These are phyloP conservation scores for Dermatemys mawii DNA, from an alignment of 2,113 vertebrate genomes.

Conservation along the genomic window DNA sequence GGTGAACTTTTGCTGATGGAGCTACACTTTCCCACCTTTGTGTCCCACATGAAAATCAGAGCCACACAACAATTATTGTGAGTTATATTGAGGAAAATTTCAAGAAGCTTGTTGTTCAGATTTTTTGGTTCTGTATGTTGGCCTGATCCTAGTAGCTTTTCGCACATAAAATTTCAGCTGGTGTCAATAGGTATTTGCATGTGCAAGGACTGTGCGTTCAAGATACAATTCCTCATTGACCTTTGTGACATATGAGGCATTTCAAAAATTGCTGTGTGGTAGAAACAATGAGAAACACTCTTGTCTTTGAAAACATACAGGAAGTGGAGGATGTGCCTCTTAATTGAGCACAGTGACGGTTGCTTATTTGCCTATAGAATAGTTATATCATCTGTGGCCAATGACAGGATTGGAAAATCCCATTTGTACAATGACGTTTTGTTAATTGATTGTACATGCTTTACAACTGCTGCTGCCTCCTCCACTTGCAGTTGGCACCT, in stretches of 20 bases:
- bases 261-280: neutral
- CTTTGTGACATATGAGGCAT: neutral
- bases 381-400: neutral
- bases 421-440: neutral
- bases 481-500: neutral
- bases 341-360: neutral
- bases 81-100: neutral
- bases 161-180: neutral
- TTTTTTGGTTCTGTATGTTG: neutral
- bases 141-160: neutral
- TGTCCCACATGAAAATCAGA: neutral
- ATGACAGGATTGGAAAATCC: neutral
- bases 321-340: neutral
- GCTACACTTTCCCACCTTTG: neutral
- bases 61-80: neutral
- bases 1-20: neutral
- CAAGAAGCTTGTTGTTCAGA: neutral
- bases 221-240: neutral
- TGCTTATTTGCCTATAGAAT: neutral
- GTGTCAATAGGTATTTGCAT: neutral
- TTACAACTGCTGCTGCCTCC: neutral
- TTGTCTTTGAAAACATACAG: neutral
- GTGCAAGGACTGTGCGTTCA: neutral
- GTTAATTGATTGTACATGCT: neutral
- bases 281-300: neutral